Evolutionary conservation across 2,888 invertebrate species (phyloP).

Genomic region (Euclidia mi): DNA sequence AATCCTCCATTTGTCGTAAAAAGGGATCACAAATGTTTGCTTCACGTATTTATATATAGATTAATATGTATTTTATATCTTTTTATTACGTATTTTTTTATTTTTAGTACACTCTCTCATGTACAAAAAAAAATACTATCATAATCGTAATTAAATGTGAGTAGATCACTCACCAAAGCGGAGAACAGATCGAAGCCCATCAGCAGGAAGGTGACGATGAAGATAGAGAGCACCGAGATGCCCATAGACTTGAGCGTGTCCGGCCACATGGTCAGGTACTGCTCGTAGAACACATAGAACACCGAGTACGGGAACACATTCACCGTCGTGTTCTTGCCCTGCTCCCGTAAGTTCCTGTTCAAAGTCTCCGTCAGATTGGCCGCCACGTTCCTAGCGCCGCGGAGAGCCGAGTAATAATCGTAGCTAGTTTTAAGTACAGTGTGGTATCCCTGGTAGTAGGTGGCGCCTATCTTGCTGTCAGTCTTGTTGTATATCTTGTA

Average conservation of each 20-base stretch:
- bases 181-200: constrained; percentile 98
- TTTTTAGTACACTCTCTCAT: too few species aligned
- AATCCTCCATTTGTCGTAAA: too few species aligned
- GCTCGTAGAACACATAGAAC: constrained; percentile 99
- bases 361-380: constrained; percentile 94
- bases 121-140: too few species aligned
- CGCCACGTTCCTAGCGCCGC: constrained; percentile 94
- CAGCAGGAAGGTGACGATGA: constrained; percentile 96
- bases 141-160: too few species aligned
- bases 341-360: constrained; percentile 82
- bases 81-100: too few species aligned
- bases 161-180: constrained; percentile 91
- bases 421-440: constrained; percentile 96
- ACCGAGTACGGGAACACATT: constrained; percentile 97
- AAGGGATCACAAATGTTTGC: too few species aligned
- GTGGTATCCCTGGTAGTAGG: constrained; percentile 96
- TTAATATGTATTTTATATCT: too few species aligned
- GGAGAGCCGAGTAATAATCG: constrained; percentile 97
- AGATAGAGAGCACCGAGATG: constrained; percentile 97
- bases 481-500: constrained; percentile 79
- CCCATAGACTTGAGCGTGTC: constrained; percentile 97
- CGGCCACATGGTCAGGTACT: constrained; percentile 98
- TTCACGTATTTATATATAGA: too few species aligned
- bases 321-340: constrained; percentile 83
- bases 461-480: constrained; percentile 90